Percentiles rank a stretch among this genome's conserved stretches.
These are phyloP conservation scores for Enteromius argenteus DNA, from an alignment of 2,797 vertebrate genomes.

Conservation along the genomic window DNA sequence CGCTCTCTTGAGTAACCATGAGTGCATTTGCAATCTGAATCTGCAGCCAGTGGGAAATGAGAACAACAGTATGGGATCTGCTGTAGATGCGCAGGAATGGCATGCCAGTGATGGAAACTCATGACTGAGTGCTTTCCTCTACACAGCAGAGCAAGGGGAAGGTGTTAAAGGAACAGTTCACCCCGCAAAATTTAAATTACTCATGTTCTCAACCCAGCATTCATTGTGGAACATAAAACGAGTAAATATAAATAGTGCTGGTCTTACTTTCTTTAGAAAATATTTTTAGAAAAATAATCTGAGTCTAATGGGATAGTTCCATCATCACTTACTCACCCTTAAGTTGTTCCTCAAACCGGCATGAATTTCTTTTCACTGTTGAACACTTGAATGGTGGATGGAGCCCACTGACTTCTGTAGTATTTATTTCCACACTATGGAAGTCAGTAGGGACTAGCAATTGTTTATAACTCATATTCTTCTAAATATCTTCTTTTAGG, in stretches of 20 bases:
- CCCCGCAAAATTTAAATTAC: not conserved
- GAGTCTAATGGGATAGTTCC: not conserved
- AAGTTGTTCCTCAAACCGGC: not conserved
- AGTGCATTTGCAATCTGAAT: slow-evolving; percentile 64
- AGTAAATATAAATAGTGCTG: not conserved
- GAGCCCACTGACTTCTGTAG: not conserved
- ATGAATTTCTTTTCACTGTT: not conserved
- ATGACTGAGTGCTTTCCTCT: slow-evolving; percentile 37
- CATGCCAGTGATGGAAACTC: slow-evolving; percentile 34
- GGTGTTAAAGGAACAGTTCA: not conserved
- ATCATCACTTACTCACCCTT: not conserved
- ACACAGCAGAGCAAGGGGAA: slow-evolving; percentile 12
- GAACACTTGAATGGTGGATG: not conserved
- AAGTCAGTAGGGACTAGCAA: not conserved
- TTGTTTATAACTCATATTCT: not conserved
- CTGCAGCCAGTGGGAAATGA: slow-evolving; percentile 55
- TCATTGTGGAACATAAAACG: not conserved
- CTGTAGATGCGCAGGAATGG: slow-evolving; percentile 27
- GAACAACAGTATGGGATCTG: slow-evolving; percentile 49
- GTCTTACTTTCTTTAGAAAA: not conserved
- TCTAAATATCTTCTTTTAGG: not conserved
- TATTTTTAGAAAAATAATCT: not conserved
- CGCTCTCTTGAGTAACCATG: slow-evolving; percentile 56
- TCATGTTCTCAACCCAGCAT: not conserved
- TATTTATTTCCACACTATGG: not conserved